phyloP scores from a whole-genome alignment of 2,888 invertebrate genomes.

The Sphinx pinastri region DNA sequence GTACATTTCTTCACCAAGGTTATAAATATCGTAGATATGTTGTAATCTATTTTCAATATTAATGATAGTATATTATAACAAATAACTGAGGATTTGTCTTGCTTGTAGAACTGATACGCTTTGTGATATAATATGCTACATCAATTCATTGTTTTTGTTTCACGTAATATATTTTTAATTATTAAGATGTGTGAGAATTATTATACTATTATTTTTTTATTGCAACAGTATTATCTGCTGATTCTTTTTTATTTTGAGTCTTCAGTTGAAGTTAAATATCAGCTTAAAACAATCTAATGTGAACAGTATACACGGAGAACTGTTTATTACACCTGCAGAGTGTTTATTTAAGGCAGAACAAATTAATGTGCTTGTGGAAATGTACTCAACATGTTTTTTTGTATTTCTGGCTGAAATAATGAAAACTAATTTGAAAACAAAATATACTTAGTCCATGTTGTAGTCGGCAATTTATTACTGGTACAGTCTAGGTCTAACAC shows the following conservation, averaged over 20 bases:
- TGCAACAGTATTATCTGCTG: not conserved
- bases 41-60: no score
- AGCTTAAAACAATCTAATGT: not conserved
- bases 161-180: not conserved
- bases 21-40: not conserved
- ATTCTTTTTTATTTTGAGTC: not conserved
- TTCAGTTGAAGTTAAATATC: not conserved
- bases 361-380: conserved; percentile 21
- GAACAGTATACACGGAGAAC: not conserved
- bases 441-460: not conserved
- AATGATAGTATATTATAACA: not conserved
- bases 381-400: conserved; percentile 15
- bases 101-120: not conserved
- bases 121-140: not conserved
- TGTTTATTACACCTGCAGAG: not conserved
- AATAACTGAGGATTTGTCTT: not conserved
- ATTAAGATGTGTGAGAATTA: not conserved
- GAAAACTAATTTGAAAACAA: not conserved
- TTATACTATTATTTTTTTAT: not conserved
- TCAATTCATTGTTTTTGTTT: not conserved
- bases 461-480: not conserved
- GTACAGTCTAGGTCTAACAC: not conserved
- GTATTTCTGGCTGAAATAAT: conserved; percentile 17
- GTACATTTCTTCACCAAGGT: not conserved
- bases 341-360: conserved; percentile 11